phyloP scores from a whole-genome alignment of 1,140 invertebrate genomes.

The Nephotettix cincticeps region DNA sequence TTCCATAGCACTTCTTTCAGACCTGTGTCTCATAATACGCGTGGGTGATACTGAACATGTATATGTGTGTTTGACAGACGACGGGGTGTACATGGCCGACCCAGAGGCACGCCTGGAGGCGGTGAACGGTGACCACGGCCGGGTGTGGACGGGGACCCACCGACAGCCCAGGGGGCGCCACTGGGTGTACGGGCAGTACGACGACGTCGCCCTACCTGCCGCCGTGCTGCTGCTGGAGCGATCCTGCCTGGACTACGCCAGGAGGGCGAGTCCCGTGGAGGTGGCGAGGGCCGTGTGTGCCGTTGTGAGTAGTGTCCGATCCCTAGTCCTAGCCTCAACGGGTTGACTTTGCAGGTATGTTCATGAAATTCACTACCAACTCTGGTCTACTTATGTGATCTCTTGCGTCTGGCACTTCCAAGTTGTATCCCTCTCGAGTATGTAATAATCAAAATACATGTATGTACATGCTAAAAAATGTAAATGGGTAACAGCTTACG shows the following conservation, averaged over 20 bases:
- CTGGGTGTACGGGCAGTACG: constrained; percentile 77
- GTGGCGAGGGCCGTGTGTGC: constrained; percentile 68
- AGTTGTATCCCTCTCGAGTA: no score
- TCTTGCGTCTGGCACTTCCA: no score
- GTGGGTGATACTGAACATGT: no score
- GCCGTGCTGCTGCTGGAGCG: constrained; percentile 62
- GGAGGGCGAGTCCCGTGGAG: constrained; percentile 71
- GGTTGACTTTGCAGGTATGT: no score
- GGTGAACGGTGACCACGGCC: constrained; percentile 71
- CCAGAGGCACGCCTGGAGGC: constrained; percentile 65
- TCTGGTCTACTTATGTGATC: no score
- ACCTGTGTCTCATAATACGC: no score
- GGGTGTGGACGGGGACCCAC: constrained; percentile 72
- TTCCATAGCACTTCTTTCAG: no score
- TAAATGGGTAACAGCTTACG: no score
- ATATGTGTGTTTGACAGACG: constrained; percentile 48
- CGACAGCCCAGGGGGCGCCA: constrained; percentile 61
- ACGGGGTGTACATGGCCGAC: constrained; percentile 66
- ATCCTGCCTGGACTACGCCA: constrained; percentile 58
- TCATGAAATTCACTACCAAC: no score
- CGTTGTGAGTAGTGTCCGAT: constrained; percentile 56
- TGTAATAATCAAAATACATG: no score
- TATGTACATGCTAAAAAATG: no score
- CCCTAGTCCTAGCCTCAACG: no score
- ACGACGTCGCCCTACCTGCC: constrained; percentile 64